Evolutionary conservation across 2,797 vertebrate genomes (phyloP).

Genomic region (Hemitrygon akajei): DNA sequence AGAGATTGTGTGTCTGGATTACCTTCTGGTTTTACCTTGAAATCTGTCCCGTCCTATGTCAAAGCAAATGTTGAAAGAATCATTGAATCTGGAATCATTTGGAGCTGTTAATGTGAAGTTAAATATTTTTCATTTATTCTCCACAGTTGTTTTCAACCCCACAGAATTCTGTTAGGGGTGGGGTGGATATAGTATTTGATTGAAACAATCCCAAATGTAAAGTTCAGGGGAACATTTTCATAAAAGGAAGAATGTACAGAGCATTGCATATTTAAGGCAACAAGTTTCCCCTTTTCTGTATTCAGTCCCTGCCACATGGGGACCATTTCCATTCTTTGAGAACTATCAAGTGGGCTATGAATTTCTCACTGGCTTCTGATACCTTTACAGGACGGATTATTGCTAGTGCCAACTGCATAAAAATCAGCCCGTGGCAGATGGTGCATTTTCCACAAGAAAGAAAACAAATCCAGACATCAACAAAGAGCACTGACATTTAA

Average conservation of each 20-base stretch:
- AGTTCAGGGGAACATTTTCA: not conserved
- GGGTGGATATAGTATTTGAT: not conserved
- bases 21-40: not conserved
- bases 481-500: conserved; percentile 22
- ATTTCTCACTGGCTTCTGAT: conserved; percentile 12
- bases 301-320: not conserved
- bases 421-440: not conserved
- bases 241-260: not conserved
- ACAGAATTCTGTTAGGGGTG: not conserved
- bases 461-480: not conserved
- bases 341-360: conserved; percentile 12
- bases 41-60: not conserved
- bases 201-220: not conserved
- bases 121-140: not conserved
- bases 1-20: not conserved
- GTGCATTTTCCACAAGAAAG: not conserved
- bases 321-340: not conserved
- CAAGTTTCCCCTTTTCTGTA: not conserved
- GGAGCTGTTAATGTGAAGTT: not conserved
- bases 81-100: not conserved
- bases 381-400: not conserved
- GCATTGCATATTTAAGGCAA: not conserved
- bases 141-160: not conserved
- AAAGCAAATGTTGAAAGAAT: not conserved
- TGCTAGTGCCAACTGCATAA: not conserved